These are phyloP conservation scores for Tichodroma muraria DNA, from an alignment of 2,113 vertebrate species.

Conservation along the genomic window DNA sequence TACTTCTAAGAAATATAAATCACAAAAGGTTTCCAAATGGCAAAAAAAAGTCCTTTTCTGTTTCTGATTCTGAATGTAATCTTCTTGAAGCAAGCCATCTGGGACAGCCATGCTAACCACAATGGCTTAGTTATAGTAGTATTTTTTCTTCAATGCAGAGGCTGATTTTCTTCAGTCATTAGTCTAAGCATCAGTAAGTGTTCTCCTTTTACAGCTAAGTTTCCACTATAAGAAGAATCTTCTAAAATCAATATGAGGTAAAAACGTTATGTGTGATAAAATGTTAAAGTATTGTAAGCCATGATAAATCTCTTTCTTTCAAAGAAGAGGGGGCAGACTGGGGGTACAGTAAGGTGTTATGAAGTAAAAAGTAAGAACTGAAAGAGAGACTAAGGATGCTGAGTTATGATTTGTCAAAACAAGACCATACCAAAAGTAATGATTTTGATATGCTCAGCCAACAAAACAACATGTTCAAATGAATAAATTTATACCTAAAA, in stretches of 20 bases:
- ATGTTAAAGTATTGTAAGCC: neutral
- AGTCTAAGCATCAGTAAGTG: neutral
- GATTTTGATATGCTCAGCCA: neutral
- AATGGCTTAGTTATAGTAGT: neutral
- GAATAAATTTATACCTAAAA: neutral
- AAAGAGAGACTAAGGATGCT: neutral
- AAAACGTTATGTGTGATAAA: slow-evolving; percentile 12
- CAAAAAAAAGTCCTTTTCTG: slow-evolving; percentile 18
- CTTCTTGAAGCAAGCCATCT: slow-evolving; percentile 46
- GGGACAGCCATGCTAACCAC: slow-evolving; percentile 34
- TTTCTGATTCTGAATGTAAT: slow-evolving; percentile 23
- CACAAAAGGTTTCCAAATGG: slow-evolving; percentile 34
- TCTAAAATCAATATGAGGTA: slow-evolving; percentile 24
- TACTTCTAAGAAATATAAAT: slow-evolving; percentile 44
- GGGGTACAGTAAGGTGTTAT: neutral
- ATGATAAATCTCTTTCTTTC: neutral
- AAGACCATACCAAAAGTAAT: neutral
- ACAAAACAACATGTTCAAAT: neutral
- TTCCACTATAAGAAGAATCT: neutral
- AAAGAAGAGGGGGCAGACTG: neutral
- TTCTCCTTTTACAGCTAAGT: neutral
- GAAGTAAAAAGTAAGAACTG: neutral
- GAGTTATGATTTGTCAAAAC: neutral
- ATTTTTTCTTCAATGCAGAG: slow-evolving; percentile 9
- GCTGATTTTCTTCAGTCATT: slow-evolving; percentile 21